Evolutionary conservation across 2,797 vertebrate genomes (phyloP).

Genomic region (Acomys russatus): DNA sequence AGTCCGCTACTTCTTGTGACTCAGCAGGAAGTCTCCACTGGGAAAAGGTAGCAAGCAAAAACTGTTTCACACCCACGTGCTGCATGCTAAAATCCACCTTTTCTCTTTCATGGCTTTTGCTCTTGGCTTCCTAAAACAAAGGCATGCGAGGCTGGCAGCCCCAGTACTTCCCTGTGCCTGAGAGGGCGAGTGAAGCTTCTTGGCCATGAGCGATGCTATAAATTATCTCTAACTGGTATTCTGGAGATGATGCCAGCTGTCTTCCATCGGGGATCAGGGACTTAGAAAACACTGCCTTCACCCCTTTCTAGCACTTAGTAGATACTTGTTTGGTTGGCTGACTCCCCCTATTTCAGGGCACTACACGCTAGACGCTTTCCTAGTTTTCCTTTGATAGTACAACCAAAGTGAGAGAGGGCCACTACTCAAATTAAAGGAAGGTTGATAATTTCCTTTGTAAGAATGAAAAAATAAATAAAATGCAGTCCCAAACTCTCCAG

Average conservation of each 20-base stretch:
- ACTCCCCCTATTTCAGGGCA: neutral
- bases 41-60: slow-evolving; percentile 5
- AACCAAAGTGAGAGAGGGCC: neutral
- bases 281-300: neutral
- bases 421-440: neutral
- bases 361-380: neutral
- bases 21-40: neutral
- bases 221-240: slow-evolving; percentile 23
- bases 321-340: neutral
- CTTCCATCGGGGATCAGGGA: neutral
- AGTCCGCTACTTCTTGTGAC: neutral
- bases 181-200: neutral
- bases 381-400: slow-evolving; percentile 60
- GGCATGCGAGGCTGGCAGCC: neutral
- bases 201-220: neutral
- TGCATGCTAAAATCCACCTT: slow-evolving; percentile 50
- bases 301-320: neutral
- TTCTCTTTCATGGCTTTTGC: slow-evolving; percentile 58
- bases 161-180: slow-evolving; percentile 50
- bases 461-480: neutral
- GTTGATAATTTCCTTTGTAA: neutral
- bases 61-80: neutral
- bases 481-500: neutral
- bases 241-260: neutral
- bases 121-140: slow-evolving; percentile 57